Percentiles rank a stretch among this genome's conserved stretches.
Evolutionary conservation across 2,113 vertebrate genomes (phyloP).

Genomic region (Microtus ochrogaster): DNA sequence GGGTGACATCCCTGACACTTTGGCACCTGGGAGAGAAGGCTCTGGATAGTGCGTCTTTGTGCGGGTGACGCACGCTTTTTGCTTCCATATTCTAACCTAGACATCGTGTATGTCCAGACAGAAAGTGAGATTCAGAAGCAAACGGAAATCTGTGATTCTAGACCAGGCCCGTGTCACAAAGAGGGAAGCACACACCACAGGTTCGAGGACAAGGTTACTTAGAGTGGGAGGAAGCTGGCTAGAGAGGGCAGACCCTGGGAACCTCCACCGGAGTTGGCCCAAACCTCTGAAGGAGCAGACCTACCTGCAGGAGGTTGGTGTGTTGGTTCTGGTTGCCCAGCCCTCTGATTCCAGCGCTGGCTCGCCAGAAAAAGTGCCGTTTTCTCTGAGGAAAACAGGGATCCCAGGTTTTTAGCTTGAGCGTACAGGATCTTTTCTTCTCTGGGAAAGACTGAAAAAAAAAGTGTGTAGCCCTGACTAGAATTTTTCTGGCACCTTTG

Average conservation of each 20-base stretch:
- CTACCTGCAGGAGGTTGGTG: not conserved
- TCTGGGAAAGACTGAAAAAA: not conserved
- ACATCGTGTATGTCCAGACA: not conserved
- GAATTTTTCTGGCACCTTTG: too few species aligned
- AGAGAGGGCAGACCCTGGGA: not conserved
- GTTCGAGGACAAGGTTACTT: not conserved
- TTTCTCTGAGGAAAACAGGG: not conserved
- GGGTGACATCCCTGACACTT: not conserved
- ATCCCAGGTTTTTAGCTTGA: not conserved
- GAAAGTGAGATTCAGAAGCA: not conserved
- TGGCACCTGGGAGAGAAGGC: not conserved
- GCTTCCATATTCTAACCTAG: too few species aligned
- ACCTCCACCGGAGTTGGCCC: not conserved
- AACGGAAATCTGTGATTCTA: not conserved
- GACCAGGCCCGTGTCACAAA: not conserved
- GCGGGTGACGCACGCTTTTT: not conserved
- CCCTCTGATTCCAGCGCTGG: not conserved
- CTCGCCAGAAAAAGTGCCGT: not conserved
- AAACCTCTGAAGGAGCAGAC: not conserved
- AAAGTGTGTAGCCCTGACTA: not conserved
- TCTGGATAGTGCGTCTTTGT: rapidly evolving
- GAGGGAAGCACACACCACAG: not conserved
- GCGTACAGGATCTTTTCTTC: not conserved
- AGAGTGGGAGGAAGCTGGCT: not conserved
- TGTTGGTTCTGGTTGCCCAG: not conserved